Evolutionary conservation across 2,113 vertebrate species (phyloP).

Genomic region (Sula dactylatra): DNA sequence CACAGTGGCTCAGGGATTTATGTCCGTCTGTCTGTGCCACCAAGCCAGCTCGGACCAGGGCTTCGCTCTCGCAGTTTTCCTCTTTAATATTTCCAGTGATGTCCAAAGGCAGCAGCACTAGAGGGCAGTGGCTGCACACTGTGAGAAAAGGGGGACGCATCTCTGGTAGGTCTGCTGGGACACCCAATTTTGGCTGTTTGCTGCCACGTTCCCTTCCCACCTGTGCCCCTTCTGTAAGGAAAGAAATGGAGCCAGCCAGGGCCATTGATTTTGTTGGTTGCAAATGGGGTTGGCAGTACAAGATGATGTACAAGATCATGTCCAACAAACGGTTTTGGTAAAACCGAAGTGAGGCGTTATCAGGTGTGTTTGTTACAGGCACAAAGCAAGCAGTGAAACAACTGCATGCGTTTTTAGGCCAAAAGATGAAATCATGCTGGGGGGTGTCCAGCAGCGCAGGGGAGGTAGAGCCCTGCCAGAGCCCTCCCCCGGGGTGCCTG

Average conservation of each 20-base stretch:
- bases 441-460: neutral
- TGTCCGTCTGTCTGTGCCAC: neutral
- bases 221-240: neutral
- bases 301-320: neutral
- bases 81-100: neutral
- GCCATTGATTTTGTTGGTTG: neutral
- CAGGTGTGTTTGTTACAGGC: neutral
- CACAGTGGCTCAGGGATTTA: neutral
- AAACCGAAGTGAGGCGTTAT: neutral
- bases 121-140: conserved; percentile 72
- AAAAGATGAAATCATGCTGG: neutral
- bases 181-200: neutral
- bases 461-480: neutral
- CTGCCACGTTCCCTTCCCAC: neutral
- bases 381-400: neutral
- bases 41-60: rapidly evolving
- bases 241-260: neutral
- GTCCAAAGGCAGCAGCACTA: conserved; percentile 64
- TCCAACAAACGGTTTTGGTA: neutral
- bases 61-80: neutral
- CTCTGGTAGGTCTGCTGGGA: rapidly evolving
- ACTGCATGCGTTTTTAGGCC: rapidly evolving
- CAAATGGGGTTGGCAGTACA: neutral
- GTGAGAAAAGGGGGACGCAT: neutral
- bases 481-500: neutral